phyloP scores from a whole-genome alignment of 1,140 invertebrate genomes.

The Aporrectodea caliginosa region DNA sequence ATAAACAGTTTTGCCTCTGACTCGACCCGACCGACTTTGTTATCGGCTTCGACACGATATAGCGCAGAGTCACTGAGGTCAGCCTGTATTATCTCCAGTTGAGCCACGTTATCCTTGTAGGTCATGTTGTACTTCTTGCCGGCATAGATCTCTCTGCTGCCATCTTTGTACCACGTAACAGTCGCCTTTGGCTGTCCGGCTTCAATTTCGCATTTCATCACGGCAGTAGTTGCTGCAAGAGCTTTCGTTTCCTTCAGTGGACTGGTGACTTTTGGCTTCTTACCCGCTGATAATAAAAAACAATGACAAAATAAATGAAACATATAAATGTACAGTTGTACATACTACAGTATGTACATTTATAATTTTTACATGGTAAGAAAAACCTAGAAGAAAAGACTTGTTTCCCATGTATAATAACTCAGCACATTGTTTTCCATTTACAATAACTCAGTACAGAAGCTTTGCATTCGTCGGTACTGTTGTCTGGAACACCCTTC shows the following conservation, averaged over 20 bases:
- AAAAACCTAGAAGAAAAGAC: no score
- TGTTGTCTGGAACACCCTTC: no score
- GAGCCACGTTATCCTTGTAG: slow-evolving; percentile 47
- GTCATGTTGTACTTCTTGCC: slow-evolving; percentile 52
- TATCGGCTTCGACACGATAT: slow-evolving; percentile 48
- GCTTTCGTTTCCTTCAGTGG: slow-evolving; percentile 28
- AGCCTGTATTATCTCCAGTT: slow-evolving; percentile 50
- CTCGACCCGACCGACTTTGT: slow-evolving; percentile 48
- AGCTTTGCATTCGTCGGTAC: no score
- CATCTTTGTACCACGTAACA: slow-evolving; percentile 36
- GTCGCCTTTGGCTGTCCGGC: slow-evolving; percentile 23
- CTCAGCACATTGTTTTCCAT: no score
- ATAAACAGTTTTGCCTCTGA: slow-evolving; percentile 50
- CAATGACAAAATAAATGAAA: neutral
- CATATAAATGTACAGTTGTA: no score
- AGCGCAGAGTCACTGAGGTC: slow-evolving; percentile 49
- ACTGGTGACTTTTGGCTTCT: slow-evolving; percentile 29
- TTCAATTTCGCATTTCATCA: slow-evolving; percentile 25
- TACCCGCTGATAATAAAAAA: slow-evolving; percentile 30
- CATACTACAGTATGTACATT: no score
- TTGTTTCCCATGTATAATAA: no score
- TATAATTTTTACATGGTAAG: no score
- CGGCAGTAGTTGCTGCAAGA: slow-evolving; percentile 10
- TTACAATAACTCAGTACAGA: no score
- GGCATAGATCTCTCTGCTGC: slow-evolving; percentile 46